A percentile compares a stretch with the other conserved stretches of the same genome.
These are phyloP conservation scores for Sarcophaga rosellei DNA, from an alignment of 2,888 invertebrate genomes.

Conservation along the genomic window DNA sequence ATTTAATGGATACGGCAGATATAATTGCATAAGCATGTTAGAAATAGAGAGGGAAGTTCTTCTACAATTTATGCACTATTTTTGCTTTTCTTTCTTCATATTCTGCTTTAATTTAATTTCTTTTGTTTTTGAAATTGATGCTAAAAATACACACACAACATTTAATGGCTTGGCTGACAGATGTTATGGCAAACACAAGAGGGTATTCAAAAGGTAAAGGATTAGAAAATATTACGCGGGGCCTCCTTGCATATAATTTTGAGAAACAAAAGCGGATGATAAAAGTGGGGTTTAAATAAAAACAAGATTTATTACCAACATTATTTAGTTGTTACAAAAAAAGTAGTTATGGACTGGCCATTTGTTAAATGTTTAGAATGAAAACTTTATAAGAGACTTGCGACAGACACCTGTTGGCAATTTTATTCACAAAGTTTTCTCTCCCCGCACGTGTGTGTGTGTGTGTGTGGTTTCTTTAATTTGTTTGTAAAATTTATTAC, in stretches of 20 bases:
- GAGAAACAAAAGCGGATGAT: neutral
- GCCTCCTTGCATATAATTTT: neutral
- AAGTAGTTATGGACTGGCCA: neutral
- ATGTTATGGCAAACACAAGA: slow-evolving; percentile 54
- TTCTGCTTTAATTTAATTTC: slow-evolving; percentile 2
- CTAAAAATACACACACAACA: slow-evolving; percentile 61
- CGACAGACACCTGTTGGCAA: slow-evolving; percentile 52
- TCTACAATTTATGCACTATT: slow-evolving; percentile 54
- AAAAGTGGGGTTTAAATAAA: neutral
- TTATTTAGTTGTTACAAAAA: too few relatives aligned
- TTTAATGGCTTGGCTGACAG: slow-evolving; percentile 65
- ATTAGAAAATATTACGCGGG: neutral
- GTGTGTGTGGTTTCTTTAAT: neutral
- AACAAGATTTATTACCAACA: slow-evolving; percentile 8
- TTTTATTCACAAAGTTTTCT: slow-evolving; percentile 16
- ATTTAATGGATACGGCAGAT: slow-evolving; percentile 46
- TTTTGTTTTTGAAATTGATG: slow-evolving; percentile 27
- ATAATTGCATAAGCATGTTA: slow-evolving; percentile 65
- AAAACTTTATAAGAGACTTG: neutral
- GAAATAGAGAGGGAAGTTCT: slow-evolving; percentile 63
- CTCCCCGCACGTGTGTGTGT: too few relatives aligned
- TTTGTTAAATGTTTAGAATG: slow-evolving; percentile 10
- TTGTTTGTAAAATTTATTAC: slow-evolving; percentile 55
- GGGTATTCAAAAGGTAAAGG: neutral
- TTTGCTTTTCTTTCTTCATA: neutral